phyloP scores from a whole-genome alignment of 2,797 vertebrate genomes.

The Triplophysa bombifrons region DNA sequence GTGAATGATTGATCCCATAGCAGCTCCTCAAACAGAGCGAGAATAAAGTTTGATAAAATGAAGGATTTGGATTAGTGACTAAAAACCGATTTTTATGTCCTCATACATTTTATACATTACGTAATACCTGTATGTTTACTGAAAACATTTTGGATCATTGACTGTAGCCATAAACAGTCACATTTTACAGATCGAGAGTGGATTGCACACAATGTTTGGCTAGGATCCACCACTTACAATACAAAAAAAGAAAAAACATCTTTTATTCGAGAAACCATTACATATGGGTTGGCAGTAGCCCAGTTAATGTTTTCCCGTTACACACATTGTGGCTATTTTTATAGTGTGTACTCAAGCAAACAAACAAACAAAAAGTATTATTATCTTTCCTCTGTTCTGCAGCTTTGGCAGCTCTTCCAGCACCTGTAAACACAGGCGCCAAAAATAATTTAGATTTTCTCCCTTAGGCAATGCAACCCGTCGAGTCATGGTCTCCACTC shows the following conservation, averaged over 20 bases:
- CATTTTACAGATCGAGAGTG: not conserved
- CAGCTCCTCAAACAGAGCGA: too few relatives aligned
- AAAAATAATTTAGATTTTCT: constrained; percentile 2
- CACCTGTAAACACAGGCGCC: not conserved
- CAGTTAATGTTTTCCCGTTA: not conserved
- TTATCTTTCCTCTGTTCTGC: not conserved
- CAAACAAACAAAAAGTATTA: not conserved
- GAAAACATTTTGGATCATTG: not conserved
- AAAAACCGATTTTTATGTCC: not conserved
- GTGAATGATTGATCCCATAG: not conserved
- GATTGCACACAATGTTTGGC: not conserved
- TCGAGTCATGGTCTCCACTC: not conserved
- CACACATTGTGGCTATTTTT: constrained; percentile 1
- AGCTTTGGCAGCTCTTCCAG: not conserved
- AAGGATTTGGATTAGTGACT: not conserved
- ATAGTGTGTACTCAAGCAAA: not conserved
- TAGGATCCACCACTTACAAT: not conserved
- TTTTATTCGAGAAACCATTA: not conserved
- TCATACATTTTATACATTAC: not conserved
- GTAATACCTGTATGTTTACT: not conserved
- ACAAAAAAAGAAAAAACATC: not conserved
- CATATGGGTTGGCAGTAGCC: not conserved
- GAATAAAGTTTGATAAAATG: not conserved
- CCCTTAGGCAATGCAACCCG: not conserved
- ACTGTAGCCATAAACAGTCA: not conserved